phyloP scores from a whole-genome alignment of 2,888 invertebrate genomes.

The Lycia hirtaria region DNA sequence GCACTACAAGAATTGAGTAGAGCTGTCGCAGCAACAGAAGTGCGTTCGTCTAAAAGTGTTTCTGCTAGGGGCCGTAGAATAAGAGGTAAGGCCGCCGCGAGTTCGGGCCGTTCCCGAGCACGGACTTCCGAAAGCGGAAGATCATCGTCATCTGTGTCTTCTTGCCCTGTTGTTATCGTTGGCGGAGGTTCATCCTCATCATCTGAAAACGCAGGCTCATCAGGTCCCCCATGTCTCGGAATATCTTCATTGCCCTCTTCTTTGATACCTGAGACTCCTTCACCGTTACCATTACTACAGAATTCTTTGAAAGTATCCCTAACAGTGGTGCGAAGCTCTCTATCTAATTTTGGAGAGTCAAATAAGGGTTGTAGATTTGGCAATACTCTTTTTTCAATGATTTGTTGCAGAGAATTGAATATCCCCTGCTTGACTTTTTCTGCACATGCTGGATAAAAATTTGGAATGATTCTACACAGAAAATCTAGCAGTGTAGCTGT shows the following conservation, averaged over 20 bases:
- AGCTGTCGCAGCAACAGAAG: conserved; percentile 68
- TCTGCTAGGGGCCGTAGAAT: conserved; percentile 76
- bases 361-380: conserved; percentile 94
- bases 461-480: conserved; percentile 94
- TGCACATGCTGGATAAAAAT: conserved; percentile 92
- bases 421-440: conserved; percentile 93
- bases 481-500: conserved; percentile 96
- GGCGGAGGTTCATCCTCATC: conserved; percentile 90
- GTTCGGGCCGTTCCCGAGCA: conserved; percentile 87
- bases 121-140: conserved; percentile 91
- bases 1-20: conserved; percentile 69
- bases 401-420: conserved; percentile 92
- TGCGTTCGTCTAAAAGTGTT: conserved; percentile 76
- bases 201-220: conserved; percentile 93
- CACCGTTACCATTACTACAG: conserved; percentile 86
- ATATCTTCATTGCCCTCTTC: conserved; percentile 77
- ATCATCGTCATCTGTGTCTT: conserved; percentile 91
- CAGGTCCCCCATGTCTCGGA: conserved; percentile 75
- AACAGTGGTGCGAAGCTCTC: conserved; percentile 93
- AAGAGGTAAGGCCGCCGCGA: conserved; percentile 77
- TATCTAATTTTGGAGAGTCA: conserved; percentile 94
- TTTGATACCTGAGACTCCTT: conserved; percentile 77
- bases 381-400: conserved; percentile 96
- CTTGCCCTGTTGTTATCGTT: conserved; percentile 47
- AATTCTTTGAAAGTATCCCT: conserved; percentile 97